Evolutionary conservation across 2,888 invertebrate species (phyloP).

Genomic region (Mimachlamys varia): DNA sequence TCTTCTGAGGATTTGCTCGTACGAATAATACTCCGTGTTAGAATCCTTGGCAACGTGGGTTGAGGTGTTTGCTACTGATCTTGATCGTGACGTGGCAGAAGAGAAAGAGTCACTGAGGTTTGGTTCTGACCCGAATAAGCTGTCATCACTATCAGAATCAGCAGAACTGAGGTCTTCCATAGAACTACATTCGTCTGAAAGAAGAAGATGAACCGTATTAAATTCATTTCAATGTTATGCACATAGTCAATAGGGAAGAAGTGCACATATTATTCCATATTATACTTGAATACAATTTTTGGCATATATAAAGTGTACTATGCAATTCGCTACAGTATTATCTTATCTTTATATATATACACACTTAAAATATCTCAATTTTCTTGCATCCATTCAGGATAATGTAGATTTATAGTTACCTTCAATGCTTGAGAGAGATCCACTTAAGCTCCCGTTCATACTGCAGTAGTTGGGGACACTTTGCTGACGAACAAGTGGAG

Average conservation of each 20-base stretch:
- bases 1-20: slow-evolving; percentile 19
- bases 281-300: too few relatives aligned
- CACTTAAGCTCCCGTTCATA: neutral
- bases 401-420: neutral
- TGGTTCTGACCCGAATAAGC: neutral
- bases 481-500: neutral
- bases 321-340: too few relatives aligned
- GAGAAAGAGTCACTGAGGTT: slow-evolving; percentile 10
- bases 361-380: too few relatives aligned
- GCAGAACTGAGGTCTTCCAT: neutral
- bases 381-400: too few relatives aligned
- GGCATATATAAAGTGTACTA: too few relatives aligned
- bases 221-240: too few relatives aligned
- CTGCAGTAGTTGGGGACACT: neutral
- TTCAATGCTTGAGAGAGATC: slow-evolving; percentile 28
- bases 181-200: neutral
- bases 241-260: too few relatives aligned
- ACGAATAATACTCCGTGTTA: neutral
- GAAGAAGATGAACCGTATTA: neutral
- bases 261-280: too few relatives aligned
- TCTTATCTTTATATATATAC: too few relatives aligned
- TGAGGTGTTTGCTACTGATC: neutral
- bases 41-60: neutral
- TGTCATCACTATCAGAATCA: slow-evolving; percentile 18
- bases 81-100: neutral